Conservation (phyloP, 1,140 invertebrate species). For the Listronotus bonariensis region DNA sequence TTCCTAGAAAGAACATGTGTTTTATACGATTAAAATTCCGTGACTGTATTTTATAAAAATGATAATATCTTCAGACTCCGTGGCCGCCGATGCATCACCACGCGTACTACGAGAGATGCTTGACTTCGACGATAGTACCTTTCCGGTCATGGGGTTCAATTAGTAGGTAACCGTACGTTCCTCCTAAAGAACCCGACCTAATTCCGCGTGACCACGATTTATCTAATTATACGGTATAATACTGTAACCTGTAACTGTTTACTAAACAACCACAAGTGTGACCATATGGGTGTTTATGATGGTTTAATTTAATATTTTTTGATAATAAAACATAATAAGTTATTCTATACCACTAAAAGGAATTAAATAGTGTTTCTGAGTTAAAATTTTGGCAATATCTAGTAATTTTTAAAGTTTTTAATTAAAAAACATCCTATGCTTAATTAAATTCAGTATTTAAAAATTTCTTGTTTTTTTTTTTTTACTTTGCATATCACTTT, state of each 20-base stretch:
- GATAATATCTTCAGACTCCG: conserved; percentile 27
- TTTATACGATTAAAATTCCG: conserved; percentile 31
- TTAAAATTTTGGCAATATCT: no score
- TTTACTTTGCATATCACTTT: no score
- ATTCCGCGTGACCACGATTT: conserved; percentile 14
- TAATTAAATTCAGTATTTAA: no score
- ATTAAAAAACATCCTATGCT: no score
- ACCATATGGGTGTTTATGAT: neutral
- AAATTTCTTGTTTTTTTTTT: no score
- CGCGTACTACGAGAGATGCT: neutral
- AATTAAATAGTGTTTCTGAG: no score
- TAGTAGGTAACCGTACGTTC: conserved; percentile 22
- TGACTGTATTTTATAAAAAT: conserved; percentile 33
- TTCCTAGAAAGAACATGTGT: conserved; percentile 21
- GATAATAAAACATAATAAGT: no score
- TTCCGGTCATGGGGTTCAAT: conserved; percentile 29
- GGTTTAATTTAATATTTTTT: no score
- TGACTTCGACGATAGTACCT: conserved; percentile 1
- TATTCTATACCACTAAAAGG: no score
- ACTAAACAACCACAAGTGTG: conserved; percentile 1
- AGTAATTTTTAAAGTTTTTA: no score
- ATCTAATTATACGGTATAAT: conserved; percentile 20
- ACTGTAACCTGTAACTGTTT: conserved; percentile 12
- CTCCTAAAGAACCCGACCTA: conserved; percentile 21
- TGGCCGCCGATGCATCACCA: conserved; percentile 26